Evolutionary conservation across 2,797 vertebrate species (phyloP), one percentile per base, ranked within the genome.

Genomic region (Allobates femoralis): DNA sequence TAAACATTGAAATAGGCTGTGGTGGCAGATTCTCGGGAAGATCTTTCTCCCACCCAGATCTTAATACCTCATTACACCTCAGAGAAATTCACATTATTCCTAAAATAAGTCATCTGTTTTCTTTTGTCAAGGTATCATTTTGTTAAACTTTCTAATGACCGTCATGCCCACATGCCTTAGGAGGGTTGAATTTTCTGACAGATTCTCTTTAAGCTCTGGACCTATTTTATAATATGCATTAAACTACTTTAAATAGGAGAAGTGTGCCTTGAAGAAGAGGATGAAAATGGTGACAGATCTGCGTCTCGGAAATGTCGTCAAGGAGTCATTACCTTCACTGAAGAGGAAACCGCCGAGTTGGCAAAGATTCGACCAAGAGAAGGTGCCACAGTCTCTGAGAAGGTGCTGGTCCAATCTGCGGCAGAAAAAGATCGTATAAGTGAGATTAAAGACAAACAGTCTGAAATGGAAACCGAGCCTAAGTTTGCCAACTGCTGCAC

Each of bases 351-450:
- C 0, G 98, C 98, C 0, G 97, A 98, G 91, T 90, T 99, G 84
- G 98, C 98, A 2, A 97, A 97, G 90, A 95, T 95, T 15, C 96
- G 96, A 79, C 98, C 98, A 0, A 95, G 94, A 1, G 96, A 98
- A 86, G 96, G 96, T 14, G 98, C 98, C 11, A 97, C 97, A 0
- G 95, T 99, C 77, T 99, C 98, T 0, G 98, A 99, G 93, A 96
- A 97, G 91, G 97, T 99, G 89, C 96, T 99, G 30, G 95, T 97
- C 86, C 98, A 99, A 92, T 99, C 98, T 0, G 98, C 98, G 0
- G 98, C 98, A 0, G 98, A 99, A 90, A 96, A 98, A 87, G 98
- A 99, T 90, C 96, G 98, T 53, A 96, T 99, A 92, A 99, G 98
- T 21, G 98, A 99, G 93, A 96, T 99, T 86, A 98, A 97, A 88